phyloP scores from a whole-genome alignment of 2,888 invertebrate genomes.

The Meteorus colon region DNA sequence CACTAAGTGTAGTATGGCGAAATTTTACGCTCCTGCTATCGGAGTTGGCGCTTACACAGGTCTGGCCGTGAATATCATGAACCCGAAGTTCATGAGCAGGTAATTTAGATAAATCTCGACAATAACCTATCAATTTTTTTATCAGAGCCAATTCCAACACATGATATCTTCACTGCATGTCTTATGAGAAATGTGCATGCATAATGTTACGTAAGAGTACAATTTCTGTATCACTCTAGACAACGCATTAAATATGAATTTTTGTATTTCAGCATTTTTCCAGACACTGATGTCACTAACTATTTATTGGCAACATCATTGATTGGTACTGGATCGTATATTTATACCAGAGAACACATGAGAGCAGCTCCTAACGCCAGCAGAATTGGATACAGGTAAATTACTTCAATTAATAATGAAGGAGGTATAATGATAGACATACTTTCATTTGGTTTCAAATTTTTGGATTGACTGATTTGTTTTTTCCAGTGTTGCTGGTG shows the following conservation, averaged over 20 bases:
- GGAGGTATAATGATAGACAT: not conserved
- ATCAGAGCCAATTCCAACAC: not conserved
- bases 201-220: slow-evolving; percentile 41
- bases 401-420: slow-evolving; percentile 6
- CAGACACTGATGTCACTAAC: slow-evolving; percentile 86
- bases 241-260: too few species aligned
- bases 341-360: slow-evolving; percentile 87
- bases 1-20: slow-evolving; percentile 82
- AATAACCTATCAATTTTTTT: slow-evolving; percentile 6
- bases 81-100: slow-evolving; percentile 85
- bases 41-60: slow-evolving; percentile 86
- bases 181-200: not conserved
- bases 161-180: not conserved
- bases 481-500: slow-evolving; percentile 77
- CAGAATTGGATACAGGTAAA: slow-evolving; percentile 81
- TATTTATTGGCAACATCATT: slow-evolving; percentile 86
- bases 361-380: slow-evolving; percentile 78
- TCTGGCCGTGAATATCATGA: slow-evolving; percentile 88
- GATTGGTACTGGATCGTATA: slow-evolving; percentile 87
- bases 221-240: not conserved
- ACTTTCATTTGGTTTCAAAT: not conserved
- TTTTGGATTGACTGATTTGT: slow-evolving; percentile 31
- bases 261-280: slow-evolving; percentile 78
- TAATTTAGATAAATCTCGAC: slow-evolving; percentile 62
- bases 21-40: slow-evolving; percentile 85